phyloP scores from a whole-genome alignment of 2,113 vertebrate species.

The Ciconia boyciana region DNA sequence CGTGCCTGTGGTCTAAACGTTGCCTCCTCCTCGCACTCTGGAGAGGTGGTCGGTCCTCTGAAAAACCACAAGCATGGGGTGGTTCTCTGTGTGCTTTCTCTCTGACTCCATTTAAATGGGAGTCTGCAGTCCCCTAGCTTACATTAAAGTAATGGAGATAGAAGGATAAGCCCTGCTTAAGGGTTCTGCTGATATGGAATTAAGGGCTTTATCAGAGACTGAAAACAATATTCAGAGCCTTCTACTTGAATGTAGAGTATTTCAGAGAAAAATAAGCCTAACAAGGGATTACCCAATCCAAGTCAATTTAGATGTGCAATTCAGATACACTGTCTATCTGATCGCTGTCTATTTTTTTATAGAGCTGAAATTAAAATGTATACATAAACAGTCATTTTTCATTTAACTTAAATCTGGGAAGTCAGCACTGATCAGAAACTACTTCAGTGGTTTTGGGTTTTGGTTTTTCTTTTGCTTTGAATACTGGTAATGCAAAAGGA shows the following conservation, averaged over 20 bases:
- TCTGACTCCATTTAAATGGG: background rate
- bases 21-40: rapidly evolving
- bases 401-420: background rate
- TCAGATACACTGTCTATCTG: background rate
- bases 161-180: background rate
- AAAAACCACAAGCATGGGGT: rapidly evolving
- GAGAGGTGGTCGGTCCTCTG: background rate
- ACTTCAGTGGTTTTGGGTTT: background rate
- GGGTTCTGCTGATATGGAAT: background rate
- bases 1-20: rapidly evolving
- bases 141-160: background rate
- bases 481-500: background rate
- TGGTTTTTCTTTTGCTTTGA: background rate
- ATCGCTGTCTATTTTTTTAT: background rate
- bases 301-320: background rate
- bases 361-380: background rate
- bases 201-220: background rate
- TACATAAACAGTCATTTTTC: background rate
- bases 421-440: background rate
- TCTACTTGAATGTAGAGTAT: background rate
- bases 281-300: background rate
- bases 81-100: background rate
- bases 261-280: slow-evolving; percentile 10
- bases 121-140: background rate
- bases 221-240: background rate